A percentile compares a stretch with the other conserved stretches of the same genome.
Conservation (phyloP, 2,888 invertebrate species). For the Toxonevra muliebris region DNA sequence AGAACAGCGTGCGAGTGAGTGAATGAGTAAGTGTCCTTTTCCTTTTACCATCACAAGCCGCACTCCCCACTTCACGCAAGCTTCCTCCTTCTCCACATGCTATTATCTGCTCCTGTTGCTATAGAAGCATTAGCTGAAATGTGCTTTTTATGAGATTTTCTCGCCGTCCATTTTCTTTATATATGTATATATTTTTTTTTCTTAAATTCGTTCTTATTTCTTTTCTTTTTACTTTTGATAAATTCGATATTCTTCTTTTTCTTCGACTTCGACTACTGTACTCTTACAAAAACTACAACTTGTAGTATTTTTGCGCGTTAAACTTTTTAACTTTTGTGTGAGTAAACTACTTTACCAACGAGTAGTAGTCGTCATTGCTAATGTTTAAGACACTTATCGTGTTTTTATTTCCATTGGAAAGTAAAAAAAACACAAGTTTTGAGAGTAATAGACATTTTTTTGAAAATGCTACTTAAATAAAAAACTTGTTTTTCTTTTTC, state of each 20-base stretch:
- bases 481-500: too few relatives aligned
- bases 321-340: constrained; percentile 20
- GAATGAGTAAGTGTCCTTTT: constrained; percentile 6
- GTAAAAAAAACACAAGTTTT: neutral
- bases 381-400: constrained; percentile 42
- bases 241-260: neutral
- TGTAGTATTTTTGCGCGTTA: neutral
- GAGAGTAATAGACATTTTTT: neutral
- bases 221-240: neutral
- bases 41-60: too few relatives aligned
- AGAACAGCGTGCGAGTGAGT: constrained; percentile 1
- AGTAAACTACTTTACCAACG: too few relatives aligned
- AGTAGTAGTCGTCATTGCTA: constrained; percentile 27
- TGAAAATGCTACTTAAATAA: too few relatives aligned
- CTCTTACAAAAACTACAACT: neutral
- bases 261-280: neutral
- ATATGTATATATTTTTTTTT: neutral
- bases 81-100: neutral
- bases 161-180: neutral
- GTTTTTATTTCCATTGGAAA: constrained; percentile 15
- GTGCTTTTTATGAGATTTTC: constrained; percentile 19
- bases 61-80: neutral
- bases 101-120: neutral
- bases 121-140: constrained; percentile 10
- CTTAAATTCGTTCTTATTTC: neutral